phyloP scores from a whole-genome alignment of 2,113 vertebrate genomes.

The Bombycilla garrulus region DNA sequence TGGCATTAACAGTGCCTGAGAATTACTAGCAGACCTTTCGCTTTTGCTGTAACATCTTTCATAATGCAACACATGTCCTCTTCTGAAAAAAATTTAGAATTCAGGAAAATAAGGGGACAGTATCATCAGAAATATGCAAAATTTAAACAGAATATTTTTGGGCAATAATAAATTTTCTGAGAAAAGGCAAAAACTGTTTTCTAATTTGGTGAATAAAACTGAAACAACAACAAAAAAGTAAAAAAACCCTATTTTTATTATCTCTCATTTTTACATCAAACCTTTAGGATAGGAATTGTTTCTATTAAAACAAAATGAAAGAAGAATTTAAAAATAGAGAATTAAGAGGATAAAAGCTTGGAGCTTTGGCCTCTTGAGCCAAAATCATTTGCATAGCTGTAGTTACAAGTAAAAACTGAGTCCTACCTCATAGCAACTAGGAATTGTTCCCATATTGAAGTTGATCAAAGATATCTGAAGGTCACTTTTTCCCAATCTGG shows the following conservation, averaged over 20 bases:
- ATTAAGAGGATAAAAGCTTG: background rate
- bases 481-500: background rate
- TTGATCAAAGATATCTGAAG: slow-evolving; percentile 48
- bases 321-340: background rate
- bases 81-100: slow-evolving; percentile 47
- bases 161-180: background rate
- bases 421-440: slow-evolving; percentile 28
- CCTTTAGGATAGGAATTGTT: background rate
- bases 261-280: background rate
- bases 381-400: background rate
- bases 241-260: background rate
- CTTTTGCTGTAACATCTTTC: slow-evolving; percentile 9
- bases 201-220: background rate
- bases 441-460: slow-evolving; percentile 52
- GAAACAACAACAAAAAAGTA: background rate
- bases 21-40: background rate
- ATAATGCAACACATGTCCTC: slow-evolving; percentile 7
- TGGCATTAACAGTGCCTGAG: background rate
- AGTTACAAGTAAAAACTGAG: slow-evolving; percentile 32
- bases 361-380: background rate
- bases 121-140: background rate
- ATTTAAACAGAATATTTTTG: background rate
- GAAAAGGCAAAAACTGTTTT: background rate
- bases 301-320: background rate
- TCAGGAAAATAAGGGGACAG: background rate